phyloP scores from a whole-genome alignment of 2,888 invertebrate genomes.

The Drosophila tanythrix region DNA sequence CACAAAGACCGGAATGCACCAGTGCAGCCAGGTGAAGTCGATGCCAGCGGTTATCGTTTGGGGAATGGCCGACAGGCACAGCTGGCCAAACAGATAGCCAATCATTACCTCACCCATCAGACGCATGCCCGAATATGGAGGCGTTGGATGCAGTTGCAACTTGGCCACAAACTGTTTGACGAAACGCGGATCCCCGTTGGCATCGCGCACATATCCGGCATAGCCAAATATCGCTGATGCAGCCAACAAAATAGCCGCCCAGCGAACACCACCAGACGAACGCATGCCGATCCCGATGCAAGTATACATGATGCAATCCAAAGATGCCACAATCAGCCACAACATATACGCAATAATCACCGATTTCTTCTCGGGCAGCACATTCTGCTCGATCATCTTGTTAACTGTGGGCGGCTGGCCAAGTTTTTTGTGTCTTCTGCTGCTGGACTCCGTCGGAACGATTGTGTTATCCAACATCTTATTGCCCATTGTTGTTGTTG shows the following conservation, averaged over 20 bases:
- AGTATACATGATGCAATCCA: slow-evolving; percentile 96
- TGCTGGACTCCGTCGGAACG: not conserved
- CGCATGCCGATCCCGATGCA: slow-evolving; percentile 94
- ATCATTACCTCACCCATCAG: slow-evolving; percentile 92
- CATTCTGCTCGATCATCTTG: slow-evolving; percentile 49
- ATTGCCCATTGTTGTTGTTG: not conserved
- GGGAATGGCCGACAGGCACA: slow-evolving; percentile 91
- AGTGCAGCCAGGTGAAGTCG: slow-evolving; percentile 89
- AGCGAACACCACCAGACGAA: slow-evolving; percentile 95
- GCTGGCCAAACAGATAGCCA: slow-evolving; percentile 92
- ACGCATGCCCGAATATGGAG: slow-evolving; percentile 92
- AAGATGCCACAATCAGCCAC: slow-evolving; percentile 95
- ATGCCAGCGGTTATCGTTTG: slow-evolving; percentile 89
- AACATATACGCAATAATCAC: slow-evolving; percentile 90
- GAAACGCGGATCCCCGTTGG: slow-evolving; percentile 90
- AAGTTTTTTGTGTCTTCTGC: slow-evolving; percentile 5
- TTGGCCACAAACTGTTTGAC: slow-evolving; percentile 88
- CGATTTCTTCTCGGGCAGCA: slow-evolving; percentile 86
- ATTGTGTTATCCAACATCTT: not conserved
- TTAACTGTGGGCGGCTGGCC: slow-evolving; percentile 18
- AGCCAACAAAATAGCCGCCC: slow-evolving; percentile 93
- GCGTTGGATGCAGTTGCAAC: slow-evolving; percentile 89
- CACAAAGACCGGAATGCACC: slow-evolving; percentile 89
- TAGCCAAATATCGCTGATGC: slow-evolving; percentile 93
- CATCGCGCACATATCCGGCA: slow-evolving; percentile 93